Conservation (phyloP, 1,140 invertebrate species). For the Caenorhabditis brenneri region DNA sequence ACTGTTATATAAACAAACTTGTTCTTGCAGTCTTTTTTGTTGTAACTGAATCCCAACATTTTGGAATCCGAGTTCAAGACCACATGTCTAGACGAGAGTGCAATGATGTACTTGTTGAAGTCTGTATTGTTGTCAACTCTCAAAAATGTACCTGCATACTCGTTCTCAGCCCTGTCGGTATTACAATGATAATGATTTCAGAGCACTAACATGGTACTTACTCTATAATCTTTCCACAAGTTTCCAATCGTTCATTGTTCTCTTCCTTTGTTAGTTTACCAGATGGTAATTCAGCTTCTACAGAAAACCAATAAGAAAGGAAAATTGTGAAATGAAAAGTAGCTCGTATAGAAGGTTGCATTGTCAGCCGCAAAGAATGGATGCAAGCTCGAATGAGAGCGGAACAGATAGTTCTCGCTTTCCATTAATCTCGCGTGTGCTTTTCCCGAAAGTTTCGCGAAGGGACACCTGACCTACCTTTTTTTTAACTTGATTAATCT, state of each 20-base stretch:
- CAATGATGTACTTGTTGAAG: not conserved
- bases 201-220: not conserved
- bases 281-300: not conserved
- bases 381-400: not conserved
- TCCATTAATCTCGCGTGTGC: not conserved
- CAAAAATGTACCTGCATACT: not conserved
- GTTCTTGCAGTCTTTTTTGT: not conserved
- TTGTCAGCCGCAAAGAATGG: not conserved
- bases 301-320: not conserved
- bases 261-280: not conserved
- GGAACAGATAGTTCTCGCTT: not conserved
- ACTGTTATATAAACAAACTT: not conserved
- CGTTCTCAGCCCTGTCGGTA: not conserved
- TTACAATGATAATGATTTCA: not conserved
- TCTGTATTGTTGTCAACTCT: not conserved
- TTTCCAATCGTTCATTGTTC: not conserved
- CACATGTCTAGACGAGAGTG: not conserved
- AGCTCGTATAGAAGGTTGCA: not conserved
- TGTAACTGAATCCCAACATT: not conserved
- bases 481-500: slow-evolving; percentile 16
- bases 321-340: not conserved
- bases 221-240: not conserved
- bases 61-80: not conserved
- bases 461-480: slow-evolving; percentile 17
- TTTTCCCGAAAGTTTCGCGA: not conserved